Base-by-base conservation (phyloP, 2,888 invertebrate species). In the Steinernema hermaphroditum region DNA sequence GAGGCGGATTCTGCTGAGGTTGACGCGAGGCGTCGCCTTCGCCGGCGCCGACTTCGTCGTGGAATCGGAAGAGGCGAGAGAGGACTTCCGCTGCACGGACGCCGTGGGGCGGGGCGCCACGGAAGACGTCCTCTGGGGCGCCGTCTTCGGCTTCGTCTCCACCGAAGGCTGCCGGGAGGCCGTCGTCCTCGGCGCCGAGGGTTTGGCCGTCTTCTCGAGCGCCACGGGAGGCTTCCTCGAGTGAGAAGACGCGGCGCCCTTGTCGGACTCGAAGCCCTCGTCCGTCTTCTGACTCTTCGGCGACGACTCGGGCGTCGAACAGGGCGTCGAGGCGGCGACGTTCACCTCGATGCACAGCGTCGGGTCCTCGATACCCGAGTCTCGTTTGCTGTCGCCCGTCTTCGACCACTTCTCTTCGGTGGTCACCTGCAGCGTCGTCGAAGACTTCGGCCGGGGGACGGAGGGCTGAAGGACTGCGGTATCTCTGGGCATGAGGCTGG, bases 331-430 rank as follows among this genome's bases (percentile, higher is more conserved):
- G 16, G 72, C 70, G 37, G 72, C 68, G 22, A 72, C 69, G 54
- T 22, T 54, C 24, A 54, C 54, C 44, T 72, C 70, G 44, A 72
- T 69, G 12, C 34, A 44, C 44, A 72, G n/a, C n/a, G n/a, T 72
- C 16, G 68, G 43, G 41, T 72, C 72, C 19, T 68, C 72, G 49
- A 72, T 72, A 2, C 72, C 72, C 24, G 72, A 72, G 46, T 72
- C 72, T 9, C 72, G 68, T 32, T 72, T 72, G 29, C 68, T 72
- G 16, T 72, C 68, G 32, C 41, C 29, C n/a, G 29, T 69, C 19
- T 54, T 50, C 72, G 54, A 54, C 54, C 54, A 54, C 27, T 54
- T 54, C 54, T 54, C 54, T 16, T 54, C 54, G 54, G n/a, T n/a
- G n/a, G 6, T 24, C 54, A 54, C 54, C 27, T 54, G 54, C 6